Percentiles rank a stretch among this genome's conserved stretches.
phyloP scores from a whole-genome alignment of 1,140 invertebrate genomes.

The Teleogryllus occipitalis region DNA sequence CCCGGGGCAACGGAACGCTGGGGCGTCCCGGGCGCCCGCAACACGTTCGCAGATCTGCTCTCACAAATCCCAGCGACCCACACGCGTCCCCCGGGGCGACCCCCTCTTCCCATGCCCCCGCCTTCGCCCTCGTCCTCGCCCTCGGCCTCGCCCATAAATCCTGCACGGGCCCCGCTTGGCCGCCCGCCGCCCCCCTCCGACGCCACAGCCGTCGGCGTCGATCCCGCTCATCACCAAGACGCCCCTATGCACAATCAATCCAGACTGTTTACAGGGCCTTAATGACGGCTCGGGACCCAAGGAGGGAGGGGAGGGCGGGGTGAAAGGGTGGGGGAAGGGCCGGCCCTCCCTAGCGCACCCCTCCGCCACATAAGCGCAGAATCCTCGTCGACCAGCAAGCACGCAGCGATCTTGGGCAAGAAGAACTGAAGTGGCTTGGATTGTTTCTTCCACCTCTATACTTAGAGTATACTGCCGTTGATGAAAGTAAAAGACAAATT shows the following conservation, averaged over 20 bases:
- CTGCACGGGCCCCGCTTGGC: too few species aligned
- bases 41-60: background rate
- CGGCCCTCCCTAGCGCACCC: background rate
- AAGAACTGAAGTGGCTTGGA: too few species aligned
- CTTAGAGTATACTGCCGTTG: too few species aligned
- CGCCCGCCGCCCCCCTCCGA: background rate
- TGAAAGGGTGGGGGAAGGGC: background rate
- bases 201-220: background rate
- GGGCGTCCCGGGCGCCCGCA: background rate
- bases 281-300: background rate
- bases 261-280: background rate
- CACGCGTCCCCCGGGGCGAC: background rate
- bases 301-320: too few species aligned
- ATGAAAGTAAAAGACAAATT: too few species aligned
- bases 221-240: background rate
- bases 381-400: too few species aligned
- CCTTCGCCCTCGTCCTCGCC: too few species aligned
- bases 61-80: background rate
- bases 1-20: background rate
- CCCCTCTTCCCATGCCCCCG: background rate
- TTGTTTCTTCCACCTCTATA: too few species aligned
- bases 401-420: too few species aligned
- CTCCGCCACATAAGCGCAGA: too few species aligned
- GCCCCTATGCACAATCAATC: conserved; percentile 1
- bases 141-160: background rate